Percentiles rank a stretch among this genome's conserved stretches.
Evolutionary conservation across 1,140 invertebrate genomes (phyloP).

Genomic region (Oreohelix idahoensis): DNA sequence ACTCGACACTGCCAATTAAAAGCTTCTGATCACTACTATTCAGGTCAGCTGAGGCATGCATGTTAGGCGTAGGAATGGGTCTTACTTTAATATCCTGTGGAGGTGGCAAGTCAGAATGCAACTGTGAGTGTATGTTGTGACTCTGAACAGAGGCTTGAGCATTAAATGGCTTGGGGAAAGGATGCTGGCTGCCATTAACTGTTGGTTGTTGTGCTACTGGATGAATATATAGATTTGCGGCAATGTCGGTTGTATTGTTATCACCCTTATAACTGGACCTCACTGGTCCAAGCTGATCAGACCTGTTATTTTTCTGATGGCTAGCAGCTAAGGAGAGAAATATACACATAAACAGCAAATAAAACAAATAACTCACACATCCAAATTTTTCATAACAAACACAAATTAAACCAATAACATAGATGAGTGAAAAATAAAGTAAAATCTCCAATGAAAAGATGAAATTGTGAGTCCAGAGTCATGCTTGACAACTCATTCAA

Average conservation of each 20-base stretch:
- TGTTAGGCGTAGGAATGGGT: neutral
- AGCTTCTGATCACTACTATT: neutral
- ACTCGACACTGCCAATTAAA: neutral
- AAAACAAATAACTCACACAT: no score
- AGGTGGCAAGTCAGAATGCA: neutral
- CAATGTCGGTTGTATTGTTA: constrained; percentile 10
- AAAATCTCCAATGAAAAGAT: no score
- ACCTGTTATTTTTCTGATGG: neutral
- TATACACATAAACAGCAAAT: no score
- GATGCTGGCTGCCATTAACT: neutral
- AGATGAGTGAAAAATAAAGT: no score
- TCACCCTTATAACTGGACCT: neutral
- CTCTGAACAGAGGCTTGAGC: neutral
- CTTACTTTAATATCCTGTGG: neutral
- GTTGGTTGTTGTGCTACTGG: neutral
- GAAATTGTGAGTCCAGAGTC: no score
- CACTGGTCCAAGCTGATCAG: neutral
- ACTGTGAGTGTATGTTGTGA: neutral
- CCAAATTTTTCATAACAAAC: no score
- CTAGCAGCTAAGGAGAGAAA: constrained; percentile 19
- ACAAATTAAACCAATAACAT: no score
- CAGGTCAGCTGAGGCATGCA: neutral
- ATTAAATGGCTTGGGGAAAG: neutral
- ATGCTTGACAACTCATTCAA: no score
- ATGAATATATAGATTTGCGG: neutral